phyloP scores from a whole-genome alignment of 2,888 invertebrate genomes.

The Neuroscelio doddi region DNA sequence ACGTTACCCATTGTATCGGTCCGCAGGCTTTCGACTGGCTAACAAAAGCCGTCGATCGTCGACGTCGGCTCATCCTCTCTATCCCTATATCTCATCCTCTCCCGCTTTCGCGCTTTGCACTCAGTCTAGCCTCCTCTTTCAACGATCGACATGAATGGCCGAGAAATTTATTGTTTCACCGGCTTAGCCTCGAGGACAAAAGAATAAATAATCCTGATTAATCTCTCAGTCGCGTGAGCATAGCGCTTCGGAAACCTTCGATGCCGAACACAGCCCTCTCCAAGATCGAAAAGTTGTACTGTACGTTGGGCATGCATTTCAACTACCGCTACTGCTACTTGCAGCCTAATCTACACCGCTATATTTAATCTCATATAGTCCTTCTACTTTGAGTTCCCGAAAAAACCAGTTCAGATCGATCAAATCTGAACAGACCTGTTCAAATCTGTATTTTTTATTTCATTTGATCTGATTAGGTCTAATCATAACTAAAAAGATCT shows the following conservation, averaged over 20 bases:
- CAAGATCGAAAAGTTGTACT: conserved; percentile 42
- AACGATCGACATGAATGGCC: conserved; percentile 65
- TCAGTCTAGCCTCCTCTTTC: conserved; percentile 17
- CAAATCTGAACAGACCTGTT: no score
- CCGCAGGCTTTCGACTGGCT: conserved; percentile 53
- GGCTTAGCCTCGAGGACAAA: conserved; percentile 64
- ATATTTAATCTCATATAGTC: no score
- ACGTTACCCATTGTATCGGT: conserved; percentile 62
- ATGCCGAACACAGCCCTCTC: conserved; percentile 32
- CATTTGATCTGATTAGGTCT: background rate
- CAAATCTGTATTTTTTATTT: no score
- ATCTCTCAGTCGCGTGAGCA: conserved; percentile 62
- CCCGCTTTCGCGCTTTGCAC: background rate
- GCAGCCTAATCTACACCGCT: no score
- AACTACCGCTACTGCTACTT: no score
- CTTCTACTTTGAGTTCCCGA: no score
- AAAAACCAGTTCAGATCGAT: no score
- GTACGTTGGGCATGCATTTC: conserved; percentile 20
- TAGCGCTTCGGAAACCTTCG: conserved; percentile 54
- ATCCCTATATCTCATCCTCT: conserved; percentile 20
- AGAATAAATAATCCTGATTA: conserved; percentile 70
- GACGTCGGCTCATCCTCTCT: conserved; percentile 61
- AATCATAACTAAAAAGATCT: background rate
- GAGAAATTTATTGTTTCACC: conserved; percentile 69
- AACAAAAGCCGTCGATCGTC: conserved; percentile 65